phyloP scores from a whole-genome alignment of 2,797 vertebrate species.

The Sphenodon punctatus region DNA sequence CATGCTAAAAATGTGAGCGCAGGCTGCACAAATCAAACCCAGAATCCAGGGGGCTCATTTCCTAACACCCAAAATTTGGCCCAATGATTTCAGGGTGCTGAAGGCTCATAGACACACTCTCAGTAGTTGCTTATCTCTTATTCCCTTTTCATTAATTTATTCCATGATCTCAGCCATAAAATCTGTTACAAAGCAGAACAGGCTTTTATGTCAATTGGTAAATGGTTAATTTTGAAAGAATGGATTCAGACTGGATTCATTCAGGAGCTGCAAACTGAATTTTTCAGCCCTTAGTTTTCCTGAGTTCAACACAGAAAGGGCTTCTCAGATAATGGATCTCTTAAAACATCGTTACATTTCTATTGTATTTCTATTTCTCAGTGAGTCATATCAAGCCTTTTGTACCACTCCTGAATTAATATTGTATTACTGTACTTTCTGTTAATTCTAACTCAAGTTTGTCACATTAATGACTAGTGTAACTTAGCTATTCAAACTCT shows the following conservation, averaged over 20 bases:
- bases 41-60: too few species aligned
- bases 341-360: not conserved
- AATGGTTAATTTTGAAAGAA: not conserved
- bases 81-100: accelerated
- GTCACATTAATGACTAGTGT: accelerated
- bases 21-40: too few species aligned
- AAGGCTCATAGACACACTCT: not conserved
- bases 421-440: not conserved
- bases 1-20: too few species aligned
- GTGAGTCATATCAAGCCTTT: not conserved
- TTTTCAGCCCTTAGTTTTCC: not conserved
- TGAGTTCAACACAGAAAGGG: not conserved
- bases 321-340: not conserved
- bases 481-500: constrained; percentile 16
- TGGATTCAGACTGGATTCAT: not conserved
- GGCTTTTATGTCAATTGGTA: not conserved
- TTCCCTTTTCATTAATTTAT: constrained; percentile 5
- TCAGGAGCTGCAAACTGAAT: constrained; percentile 12
- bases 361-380: not conserved
- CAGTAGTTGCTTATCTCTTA: not conserved
- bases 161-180: constrained; percentile 1
- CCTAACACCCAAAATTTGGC: not conserved
- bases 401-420: not conserved
- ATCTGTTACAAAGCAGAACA: constrained; percentile 11
- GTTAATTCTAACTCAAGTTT: not conserved